Base-by-base conservation (phyloP, 23 tunicate species). In the Clavelina lepadiformis region DNA sequence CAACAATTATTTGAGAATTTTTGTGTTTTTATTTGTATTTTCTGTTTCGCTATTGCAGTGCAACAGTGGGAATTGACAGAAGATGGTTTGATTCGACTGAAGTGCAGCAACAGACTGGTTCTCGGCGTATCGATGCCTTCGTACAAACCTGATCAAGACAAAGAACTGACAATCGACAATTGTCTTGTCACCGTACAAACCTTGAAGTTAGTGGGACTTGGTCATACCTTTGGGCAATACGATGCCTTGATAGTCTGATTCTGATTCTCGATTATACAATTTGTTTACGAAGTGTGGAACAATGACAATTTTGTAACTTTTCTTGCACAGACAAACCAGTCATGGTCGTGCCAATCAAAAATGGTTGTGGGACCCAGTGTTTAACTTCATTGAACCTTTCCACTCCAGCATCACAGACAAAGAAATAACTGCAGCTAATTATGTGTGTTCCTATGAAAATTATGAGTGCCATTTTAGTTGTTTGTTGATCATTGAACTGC, bases 361-460 rank as follows among this genome's bases (percentile, higher is more conserved):
- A 29, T 86, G 85, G 85, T 35, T 45, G 5, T 65, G 57, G 49
- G 85, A 86, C 50, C 57, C 78, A 33, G 69, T 71, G 6, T 13
- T 30, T 29, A 35, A 49, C 36, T 28, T 45, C 20, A 56, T 86
- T 3, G 31, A 61, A 31, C 75, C 95, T 0, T 86, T 86, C 38
- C 37, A 65, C 3, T 62, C 95, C 0, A 72, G 63, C 34, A 52
- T 61, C 20, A 72, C 30, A 26, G 80, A 86, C 62, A 86, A 86
- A 58, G 95, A 86, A 65, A 61, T 86, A 2, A 86, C 95, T 1
- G 84, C 95, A 3, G 95, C 85, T 0, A 86, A 77, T 49, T 85
- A 86, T 65, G 95, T 86, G 37, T 57, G 85, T 38, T 2, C 19
- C 51, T 20, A 7, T 18, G 8, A 7, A 15, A n/a, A n/a, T n/a